A percentile compares a stretch with the other conserved stretches of the same genome.
Conservation (phyloP, 2,888 invertebrate genomes). For the Athetis lepigone region DNA sequence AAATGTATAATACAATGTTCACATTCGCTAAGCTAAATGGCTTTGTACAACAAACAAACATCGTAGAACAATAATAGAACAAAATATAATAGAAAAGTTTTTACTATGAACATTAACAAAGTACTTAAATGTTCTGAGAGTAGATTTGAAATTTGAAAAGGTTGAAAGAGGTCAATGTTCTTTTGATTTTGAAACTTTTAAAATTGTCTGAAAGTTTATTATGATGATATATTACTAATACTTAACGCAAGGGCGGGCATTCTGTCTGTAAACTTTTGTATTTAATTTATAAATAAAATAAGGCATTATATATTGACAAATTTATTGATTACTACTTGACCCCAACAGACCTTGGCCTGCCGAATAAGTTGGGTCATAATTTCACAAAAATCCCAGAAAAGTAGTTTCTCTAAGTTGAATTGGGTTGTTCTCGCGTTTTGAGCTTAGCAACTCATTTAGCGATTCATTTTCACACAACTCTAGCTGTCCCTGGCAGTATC, state of each 20-base stretch:
- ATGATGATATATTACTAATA: constrained; percentile 2
- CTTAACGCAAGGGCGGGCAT: not conserved
- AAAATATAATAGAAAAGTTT: constrained; percentile 56
- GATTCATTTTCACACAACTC: too few relatives aligned
- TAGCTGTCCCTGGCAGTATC: too few relatives aligned
- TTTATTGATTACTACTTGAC: too few relatives aligned
- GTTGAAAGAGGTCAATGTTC: constrained; percentile 26
- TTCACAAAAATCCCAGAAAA: too few relatives aligned
- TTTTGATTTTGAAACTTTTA: constrained; percentile 32
- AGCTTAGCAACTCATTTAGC: too few relatives aligned
- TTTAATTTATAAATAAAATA: not conserved
- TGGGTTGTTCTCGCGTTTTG: too few relatives aligned
- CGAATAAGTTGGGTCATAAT: too few relatives aligned
- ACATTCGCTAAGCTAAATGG: constrained; percentile 46
- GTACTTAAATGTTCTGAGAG: constrained; percentile 52
- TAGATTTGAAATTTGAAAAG: constrained; percentile 43
- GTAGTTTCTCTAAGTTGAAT: too few relatives aligned
- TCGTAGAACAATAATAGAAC: constrained; percentile 49
- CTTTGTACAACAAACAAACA: constrained; percentile 54
- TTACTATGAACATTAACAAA: constrained; percentile 51
- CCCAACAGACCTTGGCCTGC: too few relatives aligned
- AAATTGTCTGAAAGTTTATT: constrained; percentile 15
- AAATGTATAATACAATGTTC: constrained; percentile 48
- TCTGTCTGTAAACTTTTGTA: not conserved
- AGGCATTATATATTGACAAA: too few relatives aligned